phyloP scores from a whole-genome alignment of 2,797 vertebrate species.

The Pipistrellus pipistrellus region DNA sequence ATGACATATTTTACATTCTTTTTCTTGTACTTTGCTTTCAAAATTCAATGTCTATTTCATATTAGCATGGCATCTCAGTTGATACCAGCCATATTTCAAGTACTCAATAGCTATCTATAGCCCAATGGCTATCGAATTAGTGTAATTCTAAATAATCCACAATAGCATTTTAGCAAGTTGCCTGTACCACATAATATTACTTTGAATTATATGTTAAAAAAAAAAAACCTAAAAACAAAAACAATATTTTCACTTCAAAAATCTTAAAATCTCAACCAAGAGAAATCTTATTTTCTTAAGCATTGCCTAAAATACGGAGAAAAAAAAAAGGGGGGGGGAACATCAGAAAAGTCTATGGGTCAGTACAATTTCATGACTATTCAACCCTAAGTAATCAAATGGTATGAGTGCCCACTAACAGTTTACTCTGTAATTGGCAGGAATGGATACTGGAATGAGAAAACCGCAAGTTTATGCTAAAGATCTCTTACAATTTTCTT shows the following conservation, averaged over 20 bases:
- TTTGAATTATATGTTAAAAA: not conserved
- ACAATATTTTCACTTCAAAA: slow-evolving; percentile 41
- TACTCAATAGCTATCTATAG: not conserved
- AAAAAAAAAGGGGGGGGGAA: not conserved
- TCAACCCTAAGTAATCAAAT: not conserved
- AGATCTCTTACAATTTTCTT: slow-evolving; percentile 20
- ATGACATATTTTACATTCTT: not conserved
- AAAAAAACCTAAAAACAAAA: not conserved
- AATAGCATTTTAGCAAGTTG: not conserved
- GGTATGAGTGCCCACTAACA: not conserved
- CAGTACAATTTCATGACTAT: not conserved
- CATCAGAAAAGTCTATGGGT: not conserved
- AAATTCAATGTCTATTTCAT: not conserved
- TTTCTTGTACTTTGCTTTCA: not conserved
- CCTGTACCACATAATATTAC: not conserved
- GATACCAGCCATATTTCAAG: not conserved
- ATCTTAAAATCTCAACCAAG: not conserved
- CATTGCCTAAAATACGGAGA: not conserved
- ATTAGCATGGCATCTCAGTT: not conserved
- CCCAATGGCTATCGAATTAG: not conserved
- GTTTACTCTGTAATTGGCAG: not conserved
- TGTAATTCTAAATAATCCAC: not conserved
- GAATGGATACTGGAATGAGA: slow-evolving; percentile 42
- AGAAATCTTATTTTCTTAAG: slow-evolving; percentile 46
- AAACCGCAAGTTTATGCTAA: slow-evolving; percentile 10